These are phyloP conservation scores for Pectinophora gossypiella DNA, from an alignment of 1,140 invertebrate species.

Conservation along the genomic window DNA sequence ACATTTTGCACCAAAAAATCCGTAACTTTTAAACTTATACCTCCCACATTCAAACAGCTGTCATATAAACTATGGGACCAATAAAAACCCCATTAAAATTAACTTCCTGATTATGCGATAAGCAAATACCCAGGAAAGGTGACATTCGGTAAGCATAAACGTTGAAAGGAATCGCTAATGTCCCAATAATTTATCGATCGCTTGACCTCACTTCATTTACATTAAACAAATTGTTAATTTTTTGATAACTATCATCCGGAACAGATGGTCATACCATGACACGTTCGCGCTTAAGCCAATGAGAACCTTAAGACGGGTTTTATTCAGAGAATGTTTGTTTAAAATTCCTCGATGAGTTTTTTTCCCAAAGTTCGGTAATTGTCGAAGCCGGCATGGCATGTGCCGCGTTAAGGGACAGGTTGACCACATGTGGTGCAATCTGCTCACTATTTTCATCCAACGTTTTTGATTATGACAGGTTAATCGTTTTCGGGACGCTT, in stretches of 20 bases:
- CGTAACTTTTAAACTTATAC: no score
- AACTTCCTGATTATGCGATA: constrained; percentile 54
- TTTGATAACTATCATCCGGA: constrained; percentile 72
- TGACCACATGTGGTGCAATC: constrained; percentile 71
- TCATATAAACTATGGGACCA: constrained; percentile 29
- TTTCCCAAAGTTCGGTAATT: constrained; percentile 44
- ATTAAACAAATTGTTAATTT: constrained; percentile 76
- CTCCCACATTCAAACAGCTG: no score
- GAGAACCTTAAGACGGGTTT: no score
- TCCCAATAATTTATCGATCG: constrained; percentile 65
- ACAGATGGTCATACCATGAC: constrained; percentile 72
- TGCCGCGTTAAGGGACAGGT: constrained; percentile 69
- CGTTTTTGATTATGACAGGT: constrained; percentile 58
- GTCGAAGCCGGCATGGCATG: constrained; percentile 65
- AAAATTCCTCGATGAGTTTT: constrained; percentile 41
- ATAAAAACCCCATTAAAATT: constrained; percentile 58
- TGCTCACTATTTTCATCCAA: constrained; percentile 54
- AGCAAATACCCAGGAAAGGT: constrained; percentile 60
- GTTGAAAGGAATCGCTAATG: constrained; percentile 53
- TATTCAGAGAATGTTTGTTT: background rate
- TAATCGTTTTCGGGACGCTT: constrained; percentile 37
- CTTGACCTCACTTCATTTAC: constrained; percentile 67
- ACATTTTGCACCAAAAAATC: no score
- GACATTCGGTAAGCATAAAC: constrained; percentile 67
- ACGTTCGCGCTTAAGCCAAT: no score